These are phyloP conservation scores for Ornithoptera priamus DNA, from an alignment of 2,888 invertebrate species.

Conservation along the genomic window DNA sequence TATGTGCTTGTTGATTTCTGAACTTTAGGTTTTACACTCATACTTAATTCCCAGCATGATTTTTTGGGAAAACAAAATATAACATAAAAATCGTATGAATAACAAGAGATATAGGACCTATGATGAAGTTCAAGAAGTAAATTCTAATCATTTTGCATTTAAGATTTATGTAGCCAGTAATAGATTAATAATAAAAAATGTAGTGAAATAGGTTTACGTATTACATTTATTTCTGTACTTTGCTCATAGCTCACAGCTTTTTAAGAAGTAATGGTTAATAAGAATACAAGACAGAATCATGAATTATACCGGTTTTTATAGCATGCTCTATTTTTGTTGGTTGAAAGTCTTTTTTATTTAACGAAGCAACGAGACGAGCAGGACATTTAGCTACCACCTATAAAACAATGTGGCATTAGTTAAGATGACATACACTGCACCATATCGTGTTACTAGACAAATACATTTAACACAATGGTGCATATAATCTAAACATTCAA, in stretches of 20 bases:
- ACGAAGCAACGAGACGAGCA: no score
- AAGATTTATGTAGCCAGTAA: neutral
- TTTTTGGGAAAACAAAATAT: neutral
- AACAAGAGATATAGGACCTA: neutral
- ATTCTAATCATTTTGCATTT: neutral
- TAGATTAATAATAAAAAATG: neutral
- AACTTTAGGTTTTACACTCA: neutral
- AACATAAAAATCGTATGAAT: neutral
- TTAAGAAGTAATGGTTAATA: no score
- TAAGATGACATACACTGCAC: no score
- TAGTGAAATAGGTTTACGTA: neutral
- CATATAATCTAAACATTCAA: neutral
- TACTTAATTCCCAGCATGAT: neutral
- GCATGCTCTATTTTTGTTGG: no score
- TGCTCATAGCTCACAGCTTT: no score
- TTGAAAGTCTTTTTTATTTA: no score
- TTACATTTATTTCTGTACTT: neutral
- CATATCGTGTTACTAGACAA: neutral
- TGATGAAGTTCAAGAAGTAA: neutral
- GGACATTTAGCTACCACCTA: no score
- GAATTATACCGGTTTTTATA: no score
- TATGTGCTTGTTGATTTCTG: constrained; percentile 39
- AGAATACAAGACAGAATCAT: no score
- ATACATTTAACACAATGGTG: neutral
- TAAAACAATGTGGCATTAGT: no score